Base-by-base conservation (phyloP, 2,888 invertebrate species). In the Tetramorium bicarinatum region DNA sequence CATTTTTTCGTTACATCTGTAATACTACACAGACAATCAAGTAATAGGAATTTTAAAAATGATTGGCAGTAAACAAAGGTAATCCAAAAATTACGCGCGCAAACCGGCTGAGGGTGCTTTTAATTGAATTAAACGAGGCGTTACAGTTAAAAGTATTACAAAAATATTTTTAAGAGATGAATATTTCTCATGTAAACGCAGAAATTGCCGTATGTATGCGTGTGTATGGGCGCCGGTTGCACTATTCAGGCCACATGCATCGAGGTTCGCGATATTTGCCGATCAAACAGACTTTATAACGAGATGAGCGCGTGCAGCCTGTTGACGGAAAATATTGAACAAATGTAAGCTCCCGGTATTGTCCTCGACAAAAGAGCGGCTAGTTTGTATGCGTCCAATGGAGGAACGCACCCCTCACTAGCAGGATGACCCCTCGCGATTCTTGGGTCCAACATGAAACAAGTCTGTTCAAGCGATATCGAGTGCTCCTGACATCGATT, bases 271-370 rank as follows among this genome's bases (percentile, higher is more conserved):
- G 83, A 85, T 92, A 87, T 92, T 92, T 92, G 87, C 85, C 87
- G 89, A 89, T 89, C 90, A 92, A 92, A 92, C 91, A 92, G 90
- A 91, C 91, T 90, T 91, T 89, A 90, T 92, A 92, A 92, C 90
- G 90, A 92, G 91, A 91, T 88, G 89, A 91, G 85, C 89, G 88
- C 88, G 85, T 87, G 88, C 88, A 86, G 87, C 81, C 79, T 87
- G 89, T 91, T 88, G 91, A 91, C 86, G 86, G 86, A 87, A 91
- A 91, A 92, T 92, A 91, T 91, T 89, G 88, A 83, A 87, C 88
- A 88, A 90, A 89, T 88, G 87, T 88, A 90, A 90, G 89, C 79
- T 87, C 86, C 76, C 66, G 83, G 87, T 85, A 90, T 91, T 91
- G 88, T 90, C 87, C 85, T 87, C 84, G 88, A 91, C 87, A 88